Percentiles rank a stretch among this genome's conserved stretches.
Evolutionary conservation across 2,888 invertebrate genomes (phyloP).

Genomic region (Eudasyphora cyanicolor): DNA sequence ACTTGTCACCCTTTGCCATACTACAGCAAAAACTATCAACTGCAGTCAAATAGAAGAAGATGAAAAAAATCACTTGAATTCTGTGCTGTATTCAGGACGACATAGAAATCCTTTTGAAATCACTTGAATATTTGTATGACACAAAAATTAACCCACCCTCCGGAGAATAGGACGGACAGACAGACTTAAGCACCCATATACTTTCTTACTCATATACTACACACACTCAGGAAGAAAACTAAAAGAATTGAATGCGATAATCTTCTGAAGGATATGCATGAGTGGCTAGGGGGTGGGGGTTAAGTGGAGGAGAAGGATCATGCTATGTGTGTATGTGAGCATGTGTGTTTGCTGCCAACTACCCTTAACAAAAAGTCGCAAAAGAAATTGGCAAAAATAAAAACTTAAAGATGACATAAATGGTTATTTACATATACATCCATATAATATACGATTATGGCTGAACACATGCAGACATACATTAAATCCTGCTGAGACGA

Average conservation of each 20-base stretch:
- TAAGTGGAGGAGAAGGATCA: background rate
- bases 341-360: background rate
- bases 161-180: background rate
- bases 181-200: background rate
- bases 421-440: conserved; percentile 31
- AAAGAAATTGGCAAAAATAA: background rate
- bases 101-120: conserved; percentile 11
- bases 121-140: conserved; percentile 37
- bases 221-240: too few species aligned
- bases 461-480: background rate
- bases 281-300: background rate
- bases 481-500: background rate
- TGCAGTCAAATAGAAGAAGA: background rate
- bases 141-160: conserved; percentile 50
- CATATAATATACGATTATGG: conserved; percentile 18
- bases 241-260: conserved; percentile 14
- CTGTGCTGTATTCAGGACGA: conserved; percentile 3
- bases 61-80: conserved; percentile 14
- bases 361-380: background rate
- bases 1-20: conserved; percentile 9
- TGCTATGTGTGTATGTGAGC: background rate
- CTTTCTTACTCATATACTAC: too few species aligned
- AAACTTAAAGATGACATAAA: conserved; percentile 18
- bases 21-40: background rate
- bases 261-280: conserved; percentile 15